Base-by-base conservation (phyloP, 2,113 vertebrate species). In the Sturnira hondurensis region DNA sequence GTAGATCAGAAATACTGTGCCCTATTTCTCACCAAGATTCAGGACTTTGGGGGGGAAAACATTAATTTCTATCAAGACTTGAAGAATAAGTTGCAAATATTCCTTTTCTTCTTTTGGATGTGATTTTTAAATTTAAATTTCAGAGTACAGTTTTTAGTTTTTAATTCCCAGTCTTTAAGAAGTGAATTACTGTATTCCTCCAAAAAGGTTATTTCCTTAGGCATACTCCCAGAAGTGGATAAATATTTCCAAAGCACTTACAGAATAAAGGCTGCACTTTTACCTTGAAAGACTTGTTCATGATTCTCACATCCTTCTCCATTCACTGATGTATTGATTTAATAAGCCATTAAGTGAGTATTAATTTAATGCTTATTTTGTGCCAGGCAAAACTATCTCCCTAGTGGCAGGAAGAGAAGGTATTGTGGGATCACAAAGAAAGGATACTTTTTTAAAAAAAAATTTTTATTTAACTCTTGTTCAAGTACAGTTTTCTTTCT, bases 71-170 rank as follows among this genome's bases (percentile, higher is more conserved):
- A 50, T 7, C 71, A 58, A 20, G 8, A 61, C 22, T 41, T 10
- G 1, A 77, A 94, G 91, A 85, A 54, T 50, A 50, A 17, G 11
- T 41, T 58, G 11, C 7, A 28, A 58, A 22, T 80, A 28, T 61
- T 82, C 36, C 20, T 58, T 58, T 65, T 47, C 45, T 93, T 88
- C 41, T 31, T 94, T 82, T 67, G 43, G 36, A 63, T 92, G 36
- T 91, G 73, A 88, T 54, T 92, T 92, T 85, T 77, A 84, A 54
- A 43, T 63, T 87, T 81, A 67, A 85, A 85, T 73, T 31, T 82
- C 47, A 67, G 63, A 85, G 12, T 70, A 52, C 20, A 80, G 8
- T 65, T 41, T 67, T 86, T 65, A 68, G 56, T 68, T 82, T 76
- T 67, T 43, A 2, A 83, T 68, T 91, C 77, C n/a, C 16, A 63